Evolutionary conservation across 1,140 invertebrate species (phyloP).

Genomic region (Neomicropteryx cornuta): DNA sequence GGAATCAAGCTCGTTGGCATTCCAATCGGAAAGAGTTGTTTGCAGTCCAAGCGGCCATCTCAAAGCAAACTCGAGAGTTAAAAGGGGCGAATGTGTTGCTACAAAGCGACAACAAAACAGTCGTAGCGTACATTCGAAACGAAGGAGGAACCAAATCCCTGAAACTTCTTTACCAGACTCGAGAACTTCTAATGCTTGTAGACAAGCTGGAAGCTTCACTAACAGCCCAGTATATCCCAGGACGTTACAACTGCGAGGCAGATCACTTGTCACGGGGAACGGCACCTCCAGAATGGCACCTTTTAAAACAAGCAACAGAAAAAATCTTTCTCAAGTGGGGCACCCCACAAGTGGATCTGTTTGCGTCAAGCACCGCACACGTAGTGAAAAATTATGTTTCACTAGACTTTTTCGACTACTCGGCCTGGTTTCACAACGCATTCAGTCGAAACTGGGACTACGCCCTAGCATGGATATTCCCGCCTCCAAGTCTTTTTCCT

Average conservation of each 20-base stretch:
- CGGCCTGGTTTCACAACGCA: conserved; percentile 17
- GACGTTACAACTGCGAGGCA: conserved; percentile 20
- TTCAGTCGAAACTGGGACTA: conserved; percentile 20
- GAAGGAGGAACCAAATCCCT: conserved; percentile 23
- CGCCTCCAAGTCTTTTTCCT: conserved; percentile 18
- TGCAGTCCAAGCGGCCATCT: conserved; percentile 16
- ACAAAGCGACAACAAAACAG: conserved; percentile 25
- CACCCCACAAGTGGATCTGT: conserved; percentile 19
- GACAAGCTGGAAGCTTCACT: conserved; percentile 16
- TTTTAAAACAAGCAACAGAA: conserved; percentile 15
- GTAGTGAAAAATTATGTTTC: conserved; percentile 17
- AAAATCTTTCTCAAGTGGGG: conserved; percentile 18
- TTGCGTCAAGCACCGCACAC: conserved; percentile 15
- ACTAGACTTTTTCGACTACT: conserved; percentile 15
- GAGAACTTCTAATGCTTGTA: conserved; percentile 15
- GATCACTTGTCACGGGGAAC: conserved; percentile 19
- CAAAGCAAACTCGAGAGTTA: conserved; percentile 7
- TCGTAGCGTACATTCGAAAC: conserved; percentile 20
- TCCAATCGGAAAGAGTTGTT: conserved; percentile 22
- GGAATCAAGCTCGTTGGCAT: conserved; percentile 14
- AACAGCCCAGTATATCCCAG: conserved; percentile 17
- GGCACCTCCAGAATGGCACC: conserved; percentile 22
- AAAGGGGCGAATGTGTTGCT: conserved; percentile 12
- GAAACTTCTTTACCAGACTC: conserved; percentile 18
- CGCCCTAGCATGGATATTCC: conserved; percentile 20